phyloP scores from a whole-genome alignment of 1,140 invertebrate species.

The Apis laboriosa region DNA sequence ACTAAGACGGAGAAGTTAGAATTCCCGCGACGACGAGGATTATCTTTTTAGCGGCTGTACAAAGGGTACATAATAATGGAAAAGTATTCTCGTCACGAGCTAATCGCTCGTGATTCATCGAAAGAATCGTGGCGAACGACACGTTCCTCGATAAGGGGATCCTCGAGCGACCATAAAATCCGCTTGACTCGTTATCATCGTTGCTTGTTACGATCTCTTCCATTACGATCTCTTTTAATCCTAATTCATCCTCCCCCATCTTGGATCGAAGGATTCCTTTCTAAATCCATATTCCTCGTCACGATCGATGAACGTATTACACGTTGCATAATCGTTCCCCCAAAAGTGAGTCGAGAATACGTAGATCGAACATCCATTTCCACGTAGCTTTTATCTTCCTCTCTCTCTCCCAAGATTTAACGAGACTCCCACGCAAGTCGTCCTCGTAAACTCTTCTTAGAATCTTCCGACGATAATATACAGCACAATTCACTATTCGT shows the following conservation, averaged over 20 bases:
- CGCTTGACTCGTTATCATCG: background rate
- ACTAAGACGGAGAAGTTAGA: too few species aligned
- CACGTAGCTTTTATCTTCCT: constrained; percentile 3
- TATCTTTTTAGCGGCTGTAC: background rate
- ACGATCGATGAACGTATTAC: background rate
- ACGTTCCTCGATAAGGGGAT: constrained; percentile 7
- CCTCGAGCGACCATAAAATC: background rate
- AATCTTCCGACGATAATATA: background rate
- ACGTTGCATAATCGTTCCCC: background rate
- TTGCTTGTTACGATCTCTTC: background rate
- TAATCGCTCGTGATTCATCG: constrained; percentile 13
- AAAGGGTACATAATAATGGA: background rate
- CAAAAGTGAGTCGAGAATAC: background rate
- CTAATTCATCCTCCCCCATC: background rate
- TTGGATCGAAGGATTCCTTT: background rate
- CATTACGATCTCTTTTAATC: background rate
- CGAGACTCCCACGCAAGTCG: constrained; percentile 48
- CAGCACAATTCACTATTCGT: too few species aligned
- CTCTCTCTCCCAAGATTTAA: constrained; percentile 29
- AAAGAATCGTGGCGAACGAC: background rate
- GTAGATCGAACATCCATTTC: constrained; percentile 5
- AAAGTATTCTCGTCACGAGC: background rate
- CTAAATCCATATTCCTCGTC: background rate
- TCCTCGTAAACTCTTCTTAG: background rate
- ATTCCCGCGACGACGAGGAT: background rate